A percentile compares a stretch with the other conserved stretches of the same genome.
phyloP scores from a whole-genome alignment of 2,113 vertebrate genomes.

The Neolamprologus fasciatus region DNA sequence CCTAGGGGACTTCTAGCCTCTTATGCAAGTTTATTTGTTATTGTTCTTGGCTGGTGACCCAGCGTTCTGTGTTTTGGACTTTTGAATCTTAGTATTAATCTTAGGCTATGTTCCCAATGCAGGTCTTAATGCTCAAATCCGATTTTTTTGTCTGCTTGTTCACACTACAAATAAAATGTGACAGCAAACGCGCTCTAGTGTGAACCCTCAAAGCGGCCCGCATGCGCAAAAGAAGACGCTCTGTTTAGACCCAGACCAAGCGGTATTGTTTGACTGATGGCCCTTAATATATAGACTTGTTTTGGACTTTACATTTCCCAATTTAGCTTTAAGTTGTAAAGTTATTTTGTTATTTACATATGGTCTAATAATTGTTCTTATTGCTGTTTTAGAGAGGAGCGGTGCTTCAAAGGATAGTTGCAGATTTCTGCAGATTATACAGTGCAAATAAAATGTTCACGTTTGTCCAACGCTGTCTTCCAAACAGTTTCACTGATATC shows the following conservation, averaged over 20 bases:
- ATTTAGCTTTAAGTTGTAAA: neutral
- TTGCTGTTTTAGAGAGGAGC: neutral
- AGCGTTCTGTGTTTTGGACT: neutral
- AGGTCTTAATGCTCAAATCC: neutral
- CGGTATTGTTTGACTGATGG: neutral
- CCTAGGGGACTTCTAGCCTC: neutral
- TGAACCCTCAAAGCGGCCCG: neutral
- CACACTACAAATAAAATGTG: neutral
- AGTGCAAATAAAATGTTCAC: neutral
- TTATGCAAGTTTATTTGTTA: neutral
- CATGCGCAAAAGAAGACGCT: neutral
- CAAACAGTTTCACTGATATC: accelerated
- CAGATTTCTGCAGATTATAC: no score
- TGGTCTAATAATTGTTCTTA: neutral
- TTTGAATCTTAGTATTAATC: neutral
- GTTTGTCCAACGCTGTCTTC: accelerated
- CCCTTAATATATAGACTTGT: neutral
- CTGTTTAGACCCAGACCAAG: neutral
- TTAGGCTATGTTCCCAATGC: neutral
- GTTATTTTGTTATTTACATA: neutral
- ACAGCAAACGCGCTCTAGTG: accelerated
- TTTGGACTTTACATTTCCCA: neutral
- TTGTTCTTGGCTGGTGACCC: neutral
- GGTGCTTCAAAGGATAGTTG: no score
- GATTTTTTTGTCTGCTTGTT: neutral